Evolutionary conservation across 2,888 invertebrate species (phyloP).

Genomic region (Beris morrisii): DNA sequence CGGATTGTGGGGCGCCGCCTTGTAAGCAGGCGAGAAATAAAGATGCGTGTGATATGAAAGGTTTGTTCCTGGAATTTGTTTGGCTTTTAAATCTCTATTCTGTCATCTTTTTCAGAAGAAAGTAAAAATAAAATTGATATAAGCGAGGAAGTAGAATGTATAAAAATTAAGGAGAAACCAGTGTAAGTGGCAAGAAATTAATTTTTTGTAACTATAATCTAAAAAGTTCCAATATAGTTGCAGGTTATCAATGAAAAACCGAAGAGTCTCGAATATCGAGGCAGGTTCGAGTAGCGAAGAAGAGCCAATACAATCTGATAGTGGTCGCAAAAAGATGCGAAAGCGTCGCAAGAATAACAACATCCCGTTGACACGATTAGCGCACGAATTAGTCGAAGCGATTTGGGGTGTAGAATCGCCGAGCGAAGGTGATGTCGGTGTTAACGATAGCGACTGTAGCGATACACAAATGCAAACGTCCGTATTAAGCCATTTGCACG

Average conservation of each 20-base stretch:
- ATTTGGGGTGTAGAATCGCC: slow-evolving; percentile 66
- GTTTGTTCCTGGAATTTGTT: slow-evolving; percentile 35
- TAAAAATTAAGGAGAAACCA: slow-evolving; percentile 38
- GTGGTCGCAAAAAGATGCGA: slow-evolving; percentile 51
- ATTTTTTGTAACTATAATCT: slow-evolving; percentile 1
- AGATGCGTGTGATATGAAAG: slow-evolving; percentile 49
- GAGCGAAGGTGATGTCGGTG: slow-evolving; percentile 59
- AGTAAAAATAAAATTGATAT: slow-evolving; percentile 40
- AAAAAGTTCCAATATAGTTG: not conserved
- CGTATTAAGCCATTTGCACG: slow-evolving; percentile 46
- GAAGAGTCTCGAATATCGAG: slow-evolving; percentile 47
- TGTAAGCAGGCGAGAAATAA: slow-evolving; percentile 59
- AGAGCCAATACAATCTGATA: slow-evolving; percentile 43
- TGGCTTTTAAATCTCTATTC: not conserved
- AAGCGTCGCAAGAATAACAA: slow-evolving; percentile 53
- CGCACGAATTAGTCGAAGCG: slow-evolving; percentile 62
- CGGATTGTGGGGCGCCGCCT: slow-evolving; percentile 58
- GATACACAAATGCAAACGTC: slow-evolving; percentile 52
- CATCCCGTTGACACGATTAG: slow-evolving; percentile 49
- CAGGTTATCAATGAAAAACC: slow-evolving; percentile 46
- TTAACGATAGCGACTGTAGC: slow-evolving; percentile 54
- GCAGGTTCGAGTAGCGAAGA: slow-evolving; percentile 49
- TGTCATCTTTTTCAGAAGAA: slow-evolving; percentile 4
- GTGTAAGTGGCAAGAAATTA: slow-evolving; percentile 35
- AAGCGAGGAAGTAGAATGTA: slow-evolving; percentile 36